phyloP scores from a whole-genome alignment of 2,797 vertebrate species.

The Oreortyx pictus region DNA sequence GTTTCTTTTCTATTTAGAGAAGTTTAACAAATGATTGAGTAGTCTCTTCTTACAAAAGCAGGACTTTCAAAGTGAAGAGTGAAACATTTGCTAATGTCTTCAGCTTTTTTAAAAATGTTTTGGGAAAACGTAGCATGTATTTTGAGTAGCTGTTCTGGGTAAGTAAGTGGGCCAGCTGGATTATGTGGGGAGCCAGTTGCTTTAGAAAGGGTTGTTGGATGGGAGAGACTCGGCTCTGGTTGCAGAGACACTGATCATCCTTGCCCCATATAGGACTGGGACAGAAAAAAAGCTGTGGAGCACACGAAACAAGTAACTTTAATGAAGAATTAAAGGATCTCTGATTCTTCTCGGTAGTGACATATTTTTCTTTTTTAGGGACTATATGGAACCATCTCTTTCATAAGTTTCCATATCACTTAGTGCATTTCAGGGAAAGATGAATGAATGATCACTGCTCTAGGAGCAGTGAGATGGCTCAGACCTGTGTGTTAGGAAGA shows the following conservation, averaged over 20 bases:
- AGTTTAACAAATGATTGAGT: not conserved
- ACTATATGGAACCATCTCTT: not conserved
- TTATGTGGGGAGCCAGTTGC: accelerated
- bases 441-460: not conserved
- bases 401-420: not conserved
- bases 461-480: not conserved
- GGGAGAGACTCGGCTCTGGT: not conserved
- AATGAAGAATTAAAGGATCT: not conserved
- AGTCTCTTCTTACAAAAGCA: not conserved
- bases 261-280: not conserved
- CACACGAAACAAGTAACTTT: not conserved
- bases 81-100: not conserved
- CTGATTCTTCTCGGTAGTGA: not conserved
- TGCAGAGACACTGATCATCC: not conserved
- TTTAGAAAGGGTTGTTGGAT: not conserved
- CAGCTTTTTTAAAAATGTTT: not conserved
- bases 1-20: not conserved
- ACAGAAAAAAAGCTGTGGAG: not conserved
- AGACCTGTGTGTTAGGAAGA: not conserved
- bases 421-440: not conserved
- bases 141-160: not conserved
- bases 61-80: not conserved
- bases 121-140: accelerated
- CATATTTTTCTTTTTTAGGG: not conserved
- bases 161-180: not conserved